These are phyloP conservation scores for Anniella stebbinsi DNA, from an alignment of 2,797 vertebrate species.

Conservation along the genomic window DNA sequence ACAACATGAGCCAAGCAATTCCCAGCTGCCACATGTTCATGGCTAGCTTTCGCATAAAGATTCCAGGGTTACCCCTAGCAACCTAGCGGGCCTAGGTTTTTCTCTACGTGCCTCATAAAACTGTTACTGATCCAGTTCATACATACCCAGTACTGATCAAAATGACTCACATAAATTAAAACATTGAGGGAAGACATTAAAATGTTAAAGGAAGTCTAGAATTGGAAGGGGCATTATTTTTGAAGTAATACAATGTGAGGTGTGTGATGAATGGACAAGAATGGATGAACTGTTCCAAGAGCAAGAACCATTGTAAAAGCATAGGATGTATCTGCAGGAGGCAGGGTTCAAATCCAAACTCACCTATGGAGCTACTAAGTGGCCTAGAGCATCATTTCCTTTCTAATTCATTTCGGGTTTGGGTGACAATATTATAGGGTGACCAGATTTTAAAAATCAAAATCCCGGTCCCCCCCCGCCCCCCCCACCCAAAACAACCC, in stretches of 20 bases:
- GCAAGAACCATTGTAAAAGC: no score
- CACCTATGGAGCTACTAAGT: no score
- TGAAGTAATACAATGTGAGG: background rate
- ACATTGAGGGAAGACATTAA: background rate
- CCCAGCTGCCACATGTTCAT: background rate
- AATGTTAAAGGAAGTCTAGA: no score
- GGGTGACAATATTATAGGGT: no score
- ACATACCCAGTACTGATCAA: background rate
- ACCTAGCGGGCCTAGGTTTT: background rate
- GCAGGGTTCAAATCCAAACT: no score
- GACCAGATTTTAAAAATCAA: no score
- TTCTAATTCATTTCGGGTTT: no score
- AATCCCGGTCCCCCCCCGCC: no score
- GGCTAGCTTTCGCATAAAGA: background rate
- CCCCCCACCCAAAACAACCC: no score
- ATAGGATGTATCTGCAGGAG: no score
- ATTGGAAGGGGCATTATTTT: background rate
- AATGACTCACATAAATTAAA: background rate
- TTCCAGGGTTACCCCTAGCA: slow-evolving; percentile 23
- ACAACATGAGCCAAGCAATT: slow-evolving; percentile 12
- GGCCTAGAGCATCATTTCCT: no score
- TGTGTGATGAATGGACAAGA: background rate
- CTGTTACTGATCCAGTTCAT: background rate
- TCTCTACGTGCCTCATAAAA: background rate
- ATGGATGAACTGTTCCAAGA: no score